Base-by-base conservation (phyloP, 2,888 invertebrate genomes). In the Deroplatys truncata region DNA sequence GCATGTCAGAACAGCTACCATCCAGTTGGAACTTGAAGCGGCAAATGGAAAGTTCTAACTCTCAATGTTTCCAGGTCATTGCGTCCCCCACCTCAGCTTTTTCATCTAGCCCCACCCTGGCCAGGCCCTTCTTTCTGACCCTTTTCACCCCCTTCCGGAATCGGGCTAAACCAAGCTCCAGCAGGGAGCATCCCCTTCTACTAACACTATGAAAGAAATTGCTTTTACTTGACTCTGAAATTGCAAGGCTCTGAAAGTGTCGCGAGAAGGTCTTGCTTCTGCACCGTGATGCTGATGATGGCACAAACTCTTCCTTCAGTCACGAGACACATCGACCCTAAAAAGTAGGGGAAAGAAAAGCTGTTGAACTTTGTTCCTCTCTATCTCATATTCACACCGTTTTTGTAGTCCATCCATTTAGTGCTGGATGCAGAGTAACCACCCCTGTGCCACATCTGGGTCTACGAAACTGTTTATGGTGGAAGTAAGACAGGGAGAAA, bases 171-270 rank as follows among this genome's bases (percentile, higher is more conserved):
- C 49, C 49, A 49, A 49, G 13, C 13, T 49, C 15, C 87, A 82
- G 4, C 72, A 15, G 43, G 7, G 13, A n/a, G 31, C 82, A n/a
- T 28, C 82, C 82, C 25, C 85, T n/a, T 29, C n/a, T n/a, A 43
- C 43, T n/a, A 16, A 29, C 82, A 8, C 86, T 49, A 86, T 82
- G 86, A 89, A 89, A 89, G 89, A 89, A 89, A 89, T 89, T 89
- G 89, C 89, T 89, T 89, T 89, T 86, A 89, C 86, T 89, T 89
- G 89, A 89, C 89, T 89, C 85, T 86, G 89, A 85, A 85, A 86
- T 85, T 89, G 85, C 72, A 86, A 28, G 86, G 56, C 86, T 31
- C 72, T 29, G 20, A 82, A 86, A 72, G 87, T 87, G 82, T 82
- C 87, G n/a, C 31, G 56, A 28, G 87, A 25, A n/a, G 35, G n/a